Evolutionary conservation across 2,113 vertebrate species (phyloP), one percentile per base, ranked within the genome.

Genomic region (Lontra canadensis): DNA sequence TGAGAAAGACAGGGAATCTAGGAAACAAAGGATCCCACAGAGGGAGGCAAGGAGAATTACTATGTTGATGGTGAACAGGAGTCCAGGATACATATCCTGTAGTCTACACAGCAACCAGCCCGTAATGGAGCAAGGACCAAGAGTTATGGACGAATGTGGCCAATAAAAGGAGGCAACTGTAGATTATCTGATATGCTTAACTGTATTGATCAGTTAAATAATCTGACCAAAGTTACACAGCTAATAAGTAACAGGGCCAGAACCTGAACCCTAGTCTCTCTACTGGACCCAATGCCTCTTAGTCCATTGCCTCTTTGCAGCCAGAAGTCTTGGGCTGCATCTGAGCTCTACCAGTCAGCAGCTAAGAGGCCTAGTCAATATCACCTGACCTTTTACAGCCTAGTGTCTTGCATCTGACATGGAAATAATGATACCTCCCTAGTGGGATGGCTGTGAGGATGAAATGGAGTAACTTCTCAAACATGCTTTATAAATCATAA

Each of bases 401-500:
- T 39, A 25, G 47, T 20, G 36, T 52, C 81, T 88, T 6, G 0
- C 10, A 52, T 87, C 49, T 59, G 55, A 90, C 21, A 31, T 5
- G 44, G 26, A 91, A 90, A 69, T 57, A 29, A 94, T 47, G 69
- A 91, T 29, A 76, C 29, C 80, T 93, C 49, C 74, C 81, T 94
- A 31, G 0, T 9, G 71, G 57, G 63, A 95, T 7, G 15, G 44
- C 71, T 55, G 57, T 20, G 59, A 78, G 85, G 84, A 86, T 80
- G 74, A 82, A 79, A 82, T 14, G n/a, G 82, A 52, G 21, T 52
- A 85, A 84, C 71, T 96, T 93, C 88, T 10, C 1, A 1, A 95
- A 95, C n/a, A 34, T 26, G 31, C 52, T 84, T 93, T 88, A 74
- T 81, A 88, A 92, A 92, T 52, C 78, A n/a, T 42, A 44, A 57